A percentile compares a stretch with the other conserved stretches of the same genome.
phyloP scores from a whole-genome alignment of 1,140 invertebrate genomes.

The Aphelenchoides avenae region DNA sequence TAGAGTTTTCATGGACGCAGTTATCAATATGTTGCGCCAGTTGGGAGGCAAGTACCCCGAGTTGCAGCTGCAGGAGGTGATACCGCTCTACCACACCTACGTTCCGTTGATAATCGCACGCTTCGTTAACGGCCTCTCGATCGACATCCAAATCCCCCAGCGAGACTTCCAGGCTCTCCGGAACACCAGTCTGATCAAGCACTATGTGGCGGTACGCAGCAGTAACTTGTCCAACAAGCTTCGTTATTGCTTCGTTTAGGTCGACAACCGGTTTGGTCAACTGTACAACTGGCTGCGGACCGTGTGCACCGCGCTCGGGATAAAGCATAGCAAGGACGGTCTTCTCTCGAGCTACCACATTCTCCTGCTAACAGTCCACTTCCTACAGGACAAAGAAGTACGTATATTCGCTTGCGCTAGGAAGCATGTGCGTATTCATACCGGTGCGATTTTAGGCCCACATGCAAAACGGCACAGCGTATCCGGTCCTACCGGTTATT shows the following conservation, averaged over 20 bases:
- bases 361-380: conserved; percentile 27
- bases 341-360: conserved; percentile 36
- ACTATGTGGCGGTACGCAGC: conserved; percentile 27
- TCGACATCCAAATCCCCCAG: conserved; percentile 25
- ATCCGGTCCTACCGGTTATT: conserved; percentile 20
- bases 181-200: conserved; percentile 27
- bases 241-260: conserved; percentile 29
- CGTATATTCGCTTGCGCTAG: conserved; percentile 14
- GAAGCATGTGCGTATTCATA: too few species aligned
- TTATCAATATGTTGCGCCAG: conserved; percentile 15
- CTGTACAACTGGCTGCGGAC: conserved; percentile 24
- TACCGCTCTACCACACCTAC: conserved; percentile 4
- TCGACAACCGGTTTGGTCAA: conserved; percentile 22
- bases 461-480: too few species aligned
- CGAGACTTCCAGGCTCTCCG: conserved; percentile 23
- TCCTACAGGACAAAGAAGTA: conserved; percentile 29
- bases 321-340: conserved; percentile 37
- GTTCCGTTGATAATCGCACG: conserved; percentile 23
- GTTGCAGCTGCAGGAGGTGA: not conserved
- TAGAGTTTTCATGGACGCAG: conserved; percentile 25
- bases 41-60: conserved; percentile 5
- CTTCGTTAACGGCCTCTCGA: conserved; percentile 21
- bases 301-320: conserved; percentile 21
- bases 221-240: conserved; percentile 16
- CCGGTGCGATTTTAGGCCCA: too few species aligned